These are phyloP conservation scores for Parascotia fuliginaria DNA, from an alignment of 2,888 invertebrate genomes.

Conservation along the genomic window DNA sequence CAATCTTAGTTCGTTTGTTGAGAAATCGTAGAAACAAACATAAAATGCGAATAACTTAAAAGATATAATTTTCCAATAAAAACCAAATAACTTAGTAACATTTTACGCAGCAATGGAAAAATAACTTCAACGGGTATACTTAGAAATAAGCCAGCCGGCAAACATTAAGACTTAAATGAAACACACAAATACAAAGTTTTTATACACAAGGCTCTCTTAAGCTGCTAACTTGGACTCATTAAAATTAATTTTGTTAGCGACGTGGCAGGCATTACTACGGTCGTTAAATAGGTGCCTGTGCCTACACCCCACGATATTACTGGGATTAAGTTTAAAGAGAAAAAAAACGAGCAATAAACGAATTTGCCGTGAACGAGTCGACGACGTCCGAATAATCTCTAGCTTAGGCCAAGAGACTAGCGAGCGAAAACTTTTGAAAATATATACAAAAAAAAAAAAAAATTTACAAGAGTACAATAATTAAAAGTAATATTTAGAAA, in stretches of 20 bases:
- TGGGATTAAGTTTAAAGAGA: slow-evolving; percentile 60
- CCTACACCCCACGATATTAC: slow-evolving; percentile 48
- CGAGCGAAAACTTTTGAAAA: background rate
- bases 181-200: slow-evolving; percentile 6
- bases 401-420: slow-evolving; percentile 30
- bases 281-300: slow-evolving; percentile 40
- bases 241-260: slow-evolving; percentile 43
- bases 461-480: background rate
- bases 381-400: slow-evolving; percentile 55
- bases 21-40: background rate
- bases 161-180: slow-evolving; percentile 1
- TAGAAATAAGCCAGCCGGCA: slow-evolving; percentile 1
- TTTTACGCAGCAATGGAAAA: slow-evolving; percentile 1
- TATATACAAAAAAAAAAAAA: background rate
- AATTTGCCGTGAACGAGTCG: slow-evolving; percentile 57
- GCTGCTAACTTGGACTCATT: slow-evolving; percentile 33
- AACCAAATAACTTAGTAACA: background rate
- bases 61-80: background rate
- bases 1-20: background rate
- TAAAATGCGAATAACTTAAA: background rate
- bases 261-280: slow-evolving; percentile 28
- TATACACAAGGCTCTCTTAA: slow-evolving; percentile 8
- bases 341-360: slow-evolving; percentile 66
- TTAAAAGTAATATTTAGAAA: too few species aligned
- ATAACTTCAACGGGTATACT: slow-evolving; percentile 4